Conservation (phyloP, 2,888 invertebrate species). For the Arctia plantaginis region DNA sequence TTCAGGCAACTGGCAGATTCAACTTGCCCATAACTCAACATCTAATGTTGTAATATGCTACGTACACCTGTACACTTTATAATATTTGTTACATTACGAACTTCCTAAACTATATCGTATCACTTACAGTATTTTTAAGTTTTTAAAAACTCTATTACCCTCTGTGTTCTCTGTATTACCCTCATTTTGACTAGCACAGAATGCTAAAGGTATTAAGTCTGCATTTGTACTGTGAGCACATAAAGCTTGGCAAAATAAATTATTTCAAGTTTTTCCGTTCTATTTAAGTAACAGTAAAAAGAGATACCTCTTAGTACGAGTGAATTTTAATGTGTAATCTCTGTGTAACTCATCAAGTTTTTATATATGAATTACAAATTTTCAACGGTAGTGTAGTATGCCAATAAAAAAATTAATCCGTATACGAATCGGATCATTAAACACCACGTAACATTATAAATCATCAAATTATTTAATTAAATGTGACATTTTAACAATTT, state of each 20-base stretch:
- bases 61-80: too few relatives aligned
- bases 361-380: constrained; percentile 1
- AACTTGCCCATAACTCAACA: too few relatives aligned
- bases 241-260: neutral
- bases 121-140: neutral
- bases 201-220: neutral
- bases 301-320: too few relatives aligned
- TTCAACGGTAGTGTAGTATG: neutral
- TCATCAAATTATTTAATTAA: constrained; percentile 50
- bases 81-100: neutral
- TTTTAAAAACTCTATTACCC: neutral
- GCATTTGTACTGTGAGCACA: neutral
- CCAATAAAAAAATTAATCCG: constrained; percentile 13
- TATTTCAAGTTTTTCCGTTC: neutral
- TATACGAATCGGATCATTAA: constrained; percentile 26
- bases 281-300: too few relatives aligned
- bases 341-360: neutral
- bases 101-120: neutral
- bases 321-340: too few relatives aligned
- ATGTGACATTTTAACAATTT: constrained; percentile 49
- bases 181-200: neutral
- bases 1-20: too few relatives aligned
- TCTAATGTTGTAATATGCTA: too few relatives aligned
- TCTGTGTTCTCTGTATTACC: neutral
- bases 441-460: constrained; percentile 39